Base-by-base conservation (phyloP, 1,140 invertebrate genomes). In the Zaprionus gabonicus region DNA sequence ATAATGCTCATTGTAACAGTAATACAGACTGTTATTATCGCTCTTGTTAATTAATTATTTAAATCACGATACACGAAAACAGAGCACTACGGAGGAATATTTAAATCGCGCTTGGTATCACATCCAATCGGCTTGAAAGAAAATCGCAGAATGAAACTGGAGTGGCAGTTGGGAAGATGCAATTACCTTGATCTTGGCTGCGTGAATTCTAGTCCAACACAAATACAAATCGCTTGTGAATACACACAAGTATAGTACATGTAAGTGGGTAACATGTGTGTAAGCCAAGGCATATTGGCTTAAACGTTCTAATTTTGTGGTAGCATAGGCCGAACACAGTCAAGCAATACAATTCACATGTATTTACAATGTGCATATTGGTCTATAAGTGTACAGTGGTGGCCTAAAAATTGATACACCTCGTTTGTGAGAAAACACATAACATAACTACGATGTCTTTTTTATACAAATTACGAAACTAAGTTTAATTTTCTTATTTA, bases 151-250 rank as follows among this genome's bases (percentile, higher is more conserved):
- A 78, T 78, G 76, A 78, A 78, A 78, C 71, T 78, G 38, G 66
- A 78, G 65, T 75, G 60, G 56, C 34, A 66, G 66, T 70, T 75
- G 46, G 59, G 46, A 67, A 73, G 76, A 78, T 76, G 76, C 76
- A 78, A 78, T 78, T 78, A 78, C 76, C 72, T 78, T 78, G 76
- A 78, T 78, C 76, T 78, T 78, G 66, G 60, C 60, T 78, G 72
- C 76, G 76, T 78, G 76, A 78, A 78, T 78, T 78, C 72, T 78
- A 76, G 71, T 71, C 31, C 76, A 73, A 78, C 68, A 73, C 70
- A 68, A 41, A 36, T 49, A 55, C 63, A 57, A 25, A 60, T 20
- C 46, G 46, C 12, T 51, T 51, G 17, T 51, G 46, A 10, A 12
- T 9, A 51, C 17, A 51, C 20, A 23, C 9, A 23, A 10, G 13